Evolutionary conservation across 1,140 invertebrate species (phyloP).

Genomic region (Bombyx mandarina): DNA sequence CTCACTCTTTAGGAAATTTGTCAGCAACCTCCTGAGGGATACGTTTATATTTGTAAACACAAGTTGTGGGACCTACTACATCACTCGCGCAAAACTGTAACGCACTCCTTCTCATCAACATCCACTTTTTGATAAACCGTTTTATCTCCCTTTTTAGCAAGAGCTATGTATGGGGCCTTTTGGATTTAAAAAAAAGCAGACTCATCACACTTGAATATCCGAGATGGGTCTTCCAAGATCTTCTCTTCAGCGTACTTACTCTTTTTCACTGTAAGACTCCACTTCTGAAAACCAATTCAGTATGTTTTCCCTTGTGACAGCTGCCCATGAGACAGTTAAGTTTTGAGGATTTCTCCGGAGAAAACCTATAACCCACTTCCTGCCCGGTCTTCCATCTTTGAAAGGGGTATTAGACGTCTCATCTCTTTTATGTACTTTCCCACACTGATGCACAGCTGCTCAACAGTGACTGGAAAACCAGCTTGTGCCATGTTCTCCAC

Average conservation of each 20-base stretch:
- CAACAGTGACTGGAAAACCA: conserved; percentile 14
- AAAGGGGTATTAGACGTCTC: conserved; percentile 9
- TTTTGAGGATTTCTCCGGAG: conserved; percentile 15
- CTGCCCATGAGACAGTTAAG: conserved; percentile 10
- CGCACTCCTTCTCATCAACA: conserved; percentile 20
- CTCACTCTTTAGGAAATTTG: conserved; percentile 19
- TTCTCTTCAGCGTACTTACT: conserved; percentile 2
- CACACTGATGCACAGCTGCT: conserved; percentile 12
- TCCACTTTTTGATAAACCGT: conserved; percentile 18
- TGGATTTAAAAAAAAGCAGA: conserved; percentile 16
- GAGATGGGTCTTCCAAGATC: conserved; percentile 10
- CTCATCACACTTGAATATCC: conserved; percentile 16
- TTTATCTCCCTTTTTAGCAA: conserved; percentile 21
- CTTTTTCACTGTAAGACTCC: conserved; percentile 4
- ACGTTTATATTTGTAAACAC: conserved; percentile 19
- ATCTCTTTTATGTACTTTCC: conserved; percentile 13
- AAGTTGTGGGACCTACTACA: conserved; percentile 15
- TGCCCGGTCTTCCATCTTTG: conserved; percentile 17
- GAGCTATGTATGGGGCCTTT: conserved; percentile 16
- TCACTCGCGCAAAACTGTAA: conserved; percentile 19
- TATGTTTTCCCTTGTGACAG: conserved; percentile 9
- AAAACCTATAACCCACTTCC: conserved; percentile 13
- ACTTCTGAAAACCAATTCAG: conserved; percentile 10
- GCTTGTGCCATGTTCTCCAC: conserved; percentile 14
- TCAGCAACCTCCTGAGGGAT: conserved; percentile 19